These are phyloP conservation scores for Anodontia alba DNA, from an alignment of 2,888 invertebrate species.

Conservation along the genomic window DNA sequence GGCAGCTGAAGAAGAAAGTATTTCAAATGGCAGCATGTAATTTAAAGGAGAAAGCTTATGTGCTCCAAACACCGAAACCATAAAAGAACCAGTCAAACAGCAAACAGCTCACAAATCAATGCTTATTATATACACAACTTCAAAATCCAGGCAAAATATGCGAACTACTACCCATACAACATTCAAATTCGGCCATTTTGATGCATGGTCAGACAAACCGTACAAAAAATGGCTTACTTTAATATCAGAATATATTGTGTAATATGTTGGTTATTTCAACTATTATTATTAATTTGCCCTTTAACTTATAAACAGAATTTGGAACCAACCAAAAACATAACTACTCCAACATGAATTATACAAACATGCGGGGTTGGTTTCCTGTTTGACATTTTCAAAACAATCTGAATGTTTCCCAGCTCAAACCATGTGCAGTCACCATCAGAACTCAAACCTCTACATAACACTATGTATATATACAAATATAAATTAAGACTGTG, in stretches of 20 bases:
- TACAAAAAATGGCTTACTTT: background rate
- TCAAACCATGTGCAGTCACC: slow-evolving; percentile 19
- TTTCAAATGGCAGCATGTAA: background rate
- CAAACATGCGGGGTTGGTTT: slow-evolving; percentile 18
- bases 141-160: slow-evolving; percentile 30
- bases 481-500: no score
- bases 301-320: slow-evolving; percentile 8
- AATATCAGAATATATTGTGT: background rate
- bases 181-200: slow-evolving; percentile 7
- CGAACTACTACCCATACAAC: slow-evolving; percentile 17
- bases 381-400: slow-evolving; percentile 11
- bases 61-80: slow-evolving; percentile 6
- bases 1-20: no score
- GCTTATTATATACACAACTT: slow-evolving; percentile 16
- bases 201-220: background rate
- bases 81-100: slow-evolving; percentile 22
- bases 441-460: slow-evolving; percentile 8
- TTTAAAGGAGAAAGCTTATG: slow-evolving; percentile 8
- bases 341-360: slow-evolving; percentile 6
- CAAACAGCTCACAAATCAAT: slow-evolving; percentile 23
- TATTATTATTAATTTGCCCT: background rate
- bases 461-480: background rate
- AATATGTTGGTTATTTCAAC: background rate
- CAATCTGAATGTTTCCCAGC: slow-evolving; percentile 20
- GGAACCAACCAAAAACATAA: slow-evolving; percentile 3